Base-by-base conservation (phyloP, 2,888 invertebrate genomes). In the Diachrysia chrysitis region DNA sequence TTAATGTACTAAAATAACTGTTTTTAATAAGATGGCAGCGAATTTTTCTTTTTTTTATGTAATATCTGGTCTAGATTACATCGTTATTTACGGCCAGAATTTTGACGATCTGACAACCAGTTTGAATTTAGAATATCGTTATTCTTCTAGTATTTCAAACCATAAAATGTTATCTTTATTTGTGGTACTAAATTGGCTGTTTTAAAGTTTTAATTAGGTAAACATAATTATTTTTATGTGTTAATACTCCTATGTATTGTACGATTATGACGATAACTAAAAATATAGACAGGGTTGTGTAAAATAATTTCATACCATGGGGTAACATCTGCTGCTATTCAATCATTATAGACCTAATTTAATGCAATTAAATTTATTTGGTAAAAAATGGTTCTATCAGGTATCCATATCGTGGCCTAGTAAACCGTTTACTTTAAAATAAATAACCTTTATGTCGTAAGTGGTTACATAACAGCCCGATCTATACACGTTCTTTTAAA, bases 1-100 rank as follows among this genome's bases (percentile, higher is more conserved):
- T 74, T 78, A 73, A 72, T 69, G 66, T 57, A 21, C 7, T 42
- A 55, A 66, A 67, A 46, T 79, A 82, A 82, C 82, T 69, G 82
- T 82, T 66, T 78, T 72, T 83, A 81, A 81, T 69, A 58, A 69
- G 62, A 62, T 59, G 48, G 16, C 23, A 42, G 32, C 58, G 66
- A 68, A 73, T 79, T 80, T 58, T 25, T 2, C 4, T 57, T 4
- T 16, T 63, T 73, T 63, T 16, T 61, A 77, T 63, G n/a, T 35
- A 48, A n/a, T 51, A 0, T 21, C 48, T 51, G 21, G 21, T 51
- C 56, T 56, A 56, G 56, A 56, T n/a, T 23, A 23, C 54, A 25
- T 25, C 4, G 25, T 54, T 23, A 54, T 51, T 51, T 21, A 19
- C 48, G 1, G 48, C 21, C 48, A 51, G 21, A 19, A 19, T 10